phyloP scores from a whole-genome alignment of 2,113 vertebrate species.

The Natator depressus region DNA sequence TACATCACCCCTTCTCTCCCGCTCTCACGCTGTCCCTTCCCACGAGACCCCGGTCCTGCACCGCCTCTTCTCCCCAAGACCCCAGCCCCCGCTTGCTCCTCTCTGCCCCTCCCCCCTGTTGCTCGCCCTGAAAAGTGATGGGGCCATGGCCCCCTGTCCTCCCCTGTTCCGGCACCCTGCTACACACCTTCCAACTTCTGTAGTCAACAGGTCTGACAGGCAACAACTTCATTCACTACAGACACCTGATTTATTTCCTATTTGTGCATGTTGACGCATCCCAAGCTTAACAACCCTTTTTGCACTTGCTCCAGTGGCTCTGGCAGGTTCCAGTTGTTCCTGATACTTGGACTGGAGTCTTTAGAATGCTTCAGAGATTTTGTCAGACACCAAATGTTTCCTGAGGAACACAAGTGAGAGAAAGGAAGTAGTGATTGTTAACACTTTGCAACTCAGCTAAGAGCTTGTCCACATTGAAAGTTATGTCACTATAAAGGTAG shows the following conservation, averaged over 20 bases:
- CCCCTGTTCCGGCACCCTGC: too few relatives aligned
- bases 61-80: too few relatives aligned
- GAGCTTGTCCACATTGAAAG: background rate
- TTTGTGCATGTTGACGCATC: slow-evolving; percentile 9
- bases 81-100: too few relatives aligned
- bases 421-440: background rate
- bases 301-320: background rate
- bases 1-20: too few relatives aligned
- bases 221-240: background rate
- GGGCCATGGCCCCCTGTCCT: too few relatives aligned
- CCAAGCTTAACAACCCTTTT: background rate
- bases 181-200: background rate
- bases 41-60: too few relatives aligned
- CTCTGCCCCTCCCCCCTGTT: too few relatives aligned
- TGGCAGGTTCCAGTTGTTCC: background rate
- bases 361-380: background rate
- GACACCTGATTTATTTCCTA: background rate
- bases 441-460: background rate
- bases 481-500: background rate
- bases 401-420: background rate
- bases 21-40: too few relatives aligned
- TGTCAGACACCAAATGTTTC: background rate
- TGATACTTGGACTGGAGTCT: background rate
- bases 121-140: too few relatives aligned
- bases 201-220: background rate